Base-by-base conservation (phyloP, 1,140 invertebrate genomes). In the Tetranychus urticae region DNA sequence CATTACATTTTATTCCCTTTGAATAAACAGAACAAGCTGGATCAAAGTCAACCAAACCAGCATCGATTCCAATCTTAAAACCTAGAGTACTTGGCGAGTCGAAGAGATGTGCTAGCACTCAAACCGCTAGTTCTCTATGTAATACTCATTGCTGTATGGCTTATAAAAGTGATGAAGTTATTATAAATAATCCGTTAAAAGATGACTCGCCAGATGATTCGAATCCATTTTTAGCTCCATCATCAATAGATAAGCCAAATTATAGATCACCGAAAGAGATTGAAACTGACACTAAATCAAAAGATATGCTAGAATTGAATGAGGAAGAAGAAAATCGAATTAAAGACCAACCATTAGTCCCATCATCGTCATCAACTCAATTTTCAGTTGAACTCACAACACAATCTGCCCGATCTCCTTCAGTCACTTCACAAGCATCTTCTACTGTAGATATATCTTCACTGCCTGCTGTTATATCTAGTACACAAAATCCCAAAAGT, bases 21-120 rank as follows among this genome's bases (percentile, higher is more conserved):
- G 23, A 8, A 46, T 50, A 13, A 47, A 8, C 56, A 47, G n/a
- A n/a, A 48, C 50, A 10, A 42, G 10, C 39, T 42, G 39, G 10
- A 5, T 0, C 45, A 10, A 56, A 36, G 23, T 47, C 48, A 36
- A 23, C 39, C 10, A 35, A n/a, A 6, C 65, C 61, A 14, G 63
- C 65, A 56, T 61, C 61, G 2, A 61, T 66, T 2, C 65, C 65
- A 10, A 58, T 66, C n/a, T 35, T 66, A 3, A 66, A 65, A 34
- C 65, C 65, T 0, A 56, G 61, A 47, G 56, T 59, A 39, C 31
- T 66, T 47, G 65, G 65, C 10, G 48, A 35, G 36, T 62, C 63
- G 10, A n/a, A 31, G 33, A 33, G 54, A 5, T 66, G 65, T 58
- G 54, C 37, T 7, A 61, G 47, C 31, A 23, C 23, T 6, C 39